Evolutionary conservation across 2,888 invertebrate genomes (phyloP).

Genomic region (Myathropa florea): DNA sequence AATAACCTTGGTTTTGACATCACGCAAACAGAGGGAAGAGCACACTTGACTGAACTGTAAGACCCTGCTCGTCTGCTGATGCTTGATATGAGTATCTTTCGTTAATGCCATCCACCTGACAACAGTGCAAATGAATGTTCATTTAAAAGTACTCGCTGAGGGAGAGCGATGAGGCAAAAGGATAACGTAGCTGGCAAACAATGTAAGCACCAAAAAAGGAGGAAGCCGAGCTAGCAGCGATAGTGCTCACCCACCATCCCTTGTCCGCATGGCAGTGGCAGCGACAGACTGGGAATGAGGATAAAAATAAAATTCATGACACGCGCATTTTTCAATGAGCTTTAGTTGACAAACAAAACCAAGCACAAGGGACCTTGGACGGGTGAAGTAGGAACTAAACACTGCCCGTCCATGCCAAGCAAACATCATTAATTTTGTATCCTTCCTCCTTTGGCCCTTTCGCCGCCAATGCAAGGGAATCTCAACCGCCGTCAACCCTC

Average conservation of each 20-base stretch:
- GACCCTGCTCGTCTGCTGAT: not conserved
- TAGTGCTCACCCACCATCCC: not conserved
- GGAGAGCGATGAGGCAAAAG: not conserved
- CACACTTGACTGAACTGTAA: not conserved
- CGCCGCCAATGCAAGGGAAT: not conserved
- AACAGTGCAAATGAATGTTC: not conserved
- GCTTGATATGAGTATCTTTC: not conserved
- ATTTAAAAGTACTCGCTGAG: not conserved
- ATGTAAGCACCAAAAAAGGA: not conserved
- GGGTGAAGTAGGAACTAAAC: not conserved
- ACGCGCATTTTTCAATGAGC: constrained; percentile 64
- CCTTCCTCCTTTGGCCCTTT: not conserved
- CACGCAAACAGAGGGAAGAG: not conserved
- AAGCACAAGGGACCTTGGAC: constrained; percentile 38
- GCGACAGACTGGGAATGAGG: not conserved
- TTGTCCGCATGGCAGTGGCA: not conserved
- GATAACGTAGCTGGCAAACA: not conserved
- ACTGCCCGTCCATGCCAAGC: constrained; percentile 38
- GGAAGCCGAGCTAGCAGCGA: not conserved
- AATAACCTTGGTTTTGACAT: not conserved
- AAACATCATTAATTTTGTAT: constrained; percentile 64
- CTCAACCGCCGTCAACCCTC: not conserved
- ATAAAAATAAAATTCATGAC: constrained; percentile 50
- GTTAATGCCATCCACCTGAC: not conserved
- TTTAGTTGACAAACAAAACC: constrained; percentile 58